A percentile compares a stretch with the other conserved stretches of the same genome.
These are phyloP conservation scores for Hippoglossus stenolepis DNA, from an alignment of 2,113 vertebrate species.

Conservation along the genomic window DNA sequence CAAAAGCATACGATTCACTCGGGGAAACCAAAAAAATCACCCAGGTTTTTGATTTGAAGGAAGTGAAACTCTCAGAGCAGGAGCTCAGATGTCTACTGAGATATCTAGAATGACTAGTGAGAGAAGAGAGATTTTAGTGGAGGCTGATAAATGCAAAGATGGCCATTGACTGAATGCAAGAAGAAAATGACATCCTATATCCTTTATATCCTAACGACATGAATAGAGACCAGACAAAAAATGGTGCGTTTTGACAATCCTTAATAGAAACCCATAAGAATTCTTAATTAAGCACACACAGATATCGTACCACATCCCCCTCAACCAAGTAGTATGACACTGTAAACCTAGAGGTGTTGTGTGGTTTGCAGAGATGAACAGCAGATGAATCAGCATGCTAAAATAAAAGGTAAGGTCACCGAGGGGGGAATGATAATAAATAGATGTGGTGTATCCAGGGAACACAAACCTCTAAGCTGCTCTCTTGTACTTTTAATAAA, in stretches of 20 bases:
- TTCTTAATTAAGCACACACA: slow-evolving; percentile 27
- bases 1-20: background rate
- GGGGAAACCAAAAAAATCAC: background rate
- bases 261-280: slow-evolving; percentile 41
- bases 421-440: slow-evolving; percentile 85
- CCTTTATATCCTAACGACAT: background rate
- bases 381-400: slow-evolving; percentile 91
- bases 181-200: background rate
- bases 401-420: slow-evolving; percentile 91
- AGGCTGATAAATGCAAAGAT: background rate
- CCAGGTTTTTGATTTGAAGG: background rate
- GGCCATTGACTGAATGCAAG: background rate
- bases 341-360: slow-evolving; percentile 88
- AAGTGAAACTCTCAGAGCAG: slow-evolving; percentile 31
- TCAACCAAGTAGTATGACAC: slow-evolving; percentile 70
- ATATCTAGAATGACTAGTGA: background rate
- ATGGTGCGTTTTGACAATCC: background rate
- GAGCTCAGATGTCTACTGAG: background rate
- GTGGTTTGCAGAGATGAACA: slow-evolving; percentile 88
- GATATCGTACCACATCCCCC: slow-evolving; percentile 34
- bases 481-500: slow-evolving; percentile 79
- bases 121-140: background rate
- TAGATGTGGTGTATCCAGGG: slow-evolving; percentile 85
- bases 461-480: slow-evolving; percentile 77
- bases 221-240: slow-evolving; percentile 11